Percentiles rank a stretch among this genome's conserved stretches.
phyloP scores from a whole-genome alignment of 30 jellyfish, hydroid and myxozoan species.

The Haliclystus octoradiatus region DNA sequence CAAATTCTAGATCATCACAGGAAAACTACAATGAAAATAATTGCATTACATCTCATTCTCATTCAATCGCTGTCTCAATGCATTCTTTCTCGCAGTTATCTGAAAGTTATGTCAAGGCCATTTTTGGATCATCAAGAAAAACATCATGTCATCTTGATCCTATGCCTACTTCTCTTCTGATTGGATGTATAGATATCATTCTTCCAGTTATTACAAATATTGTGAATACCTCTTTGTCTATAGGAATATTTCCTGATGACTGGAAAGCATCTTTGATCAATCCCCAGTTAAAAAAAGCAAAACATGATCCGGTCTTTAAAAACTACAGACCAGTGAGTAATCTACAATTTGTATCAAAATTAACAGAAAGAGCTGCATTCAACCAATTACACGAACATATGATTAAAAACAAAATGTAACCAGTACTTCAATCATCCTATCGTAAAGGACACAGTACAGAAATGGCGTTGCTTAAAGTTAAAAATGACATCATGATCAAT shows the following conservation, averaged over 20 bases:
- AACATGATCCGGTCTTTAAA: not conserved
- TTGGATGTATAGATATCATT: constrained; percentile 20
- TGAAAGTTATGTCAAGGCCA: constrained; percentile 28
- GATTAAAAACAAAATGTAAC: not conserved
- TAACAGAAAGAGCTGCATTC: not conserved
- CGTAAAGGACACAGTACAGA: not conserved
- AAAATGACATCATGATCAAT: not conserved
- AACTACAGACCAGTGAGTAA: not conserved
- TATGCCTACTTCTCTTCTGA: constrained; percentile 30
- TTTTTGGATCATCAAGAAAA: constrained; percentile 20
- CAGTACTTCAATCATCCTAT: not conserved
- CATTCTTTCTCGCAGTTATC: constrained; percentile 19
- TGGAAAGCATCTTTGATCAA: constrained; percentile 26
- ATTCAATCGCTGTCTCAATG: not conserved
- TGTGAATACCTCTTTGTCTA: constrained; percentile 7
- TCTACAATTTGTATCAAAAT: not conserved
- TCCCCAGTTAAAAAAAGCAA: constrained; percentile 1
- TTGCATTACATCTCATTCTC: too few relatives aligned
- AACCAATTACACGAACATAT: not conserved
- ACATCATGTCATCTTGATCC: constrained; percentile 44
- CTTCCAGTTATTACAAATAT: constrained; percentile 31
- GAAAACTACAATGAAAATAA: too few relatives aligned
- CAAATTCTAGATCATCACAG: too few relatives aligned
- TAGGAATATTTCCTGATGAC: constrained; percentile 34
- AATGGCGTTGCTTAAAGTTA: not conserved